Evolutionary conservation across 92 coral and sea anemone species (phyloP).

Genomic region (Epizoanthus fatuus): DNA sequence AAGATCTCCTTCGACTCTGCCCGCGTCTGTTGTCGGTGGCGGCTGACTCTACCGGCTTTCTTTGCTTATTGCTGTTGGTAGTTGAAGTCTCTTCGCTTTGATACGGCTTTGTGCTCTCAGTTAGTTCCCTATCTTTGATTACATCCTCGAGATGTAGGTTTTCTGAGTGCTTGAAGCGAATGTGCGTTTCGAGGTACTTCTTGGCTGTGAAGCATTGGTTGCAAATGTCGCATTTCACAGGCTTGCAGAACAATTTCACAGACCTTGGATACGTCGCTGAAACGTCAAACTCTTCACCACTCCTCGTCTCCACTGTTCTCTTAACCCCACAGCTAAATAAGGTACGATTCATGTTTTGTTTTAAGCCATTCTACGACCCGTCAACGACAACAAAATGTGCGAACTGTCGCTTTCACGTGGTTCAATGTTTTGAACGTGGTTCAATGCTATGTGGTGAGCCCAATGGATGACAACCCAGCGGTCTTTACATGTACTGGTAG

Average conservation of each 20-base stretch:
- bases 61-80: conserved; percentile 19
- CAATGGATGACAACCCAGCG: conserved; percentile 50
- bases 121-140: neutral
- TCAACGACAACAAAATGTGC: conserved; percentile 55
- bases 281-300: conserved; percentile 18
- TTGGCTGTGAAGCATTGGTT: conserved; percentile 21
- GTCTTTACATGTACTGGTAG: conserved; percentile 39
- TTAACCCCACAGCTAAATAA: conserved; percentile 21
- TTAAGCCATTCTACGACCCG: conserved; percentile 43
- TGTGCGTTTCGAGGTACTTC: conserved; percentile 32
- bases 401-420: conserved; percentile 60
- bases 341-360: conserved; percentile 37
- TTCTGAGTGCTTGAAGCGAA: neutral
- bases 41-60: neutral
- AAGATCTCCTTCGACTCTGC: conserved; percentile 62
- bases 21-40: conserved; percentile 17
- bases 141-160: too few species aligned
- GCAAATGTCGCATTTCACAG: conserved; percentile 21
- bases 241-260: conserved; percentile 34
- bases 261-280: conserved; percentile 24
- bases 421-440: conserved; percentile 52
- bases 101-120: conserved; percentile 23
- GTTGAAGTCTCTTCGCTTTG: conserved; percentile 30
- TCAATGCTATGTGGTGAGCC: conserved; percentile 53
- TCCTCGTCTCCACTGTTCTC: conserved; percentile 11